These are phyloP conservation scores for pig (Sus scrofa) DNA, from an alignment of 2,113 vertebrate genomes.

Conservation along the genomic window DNA sequence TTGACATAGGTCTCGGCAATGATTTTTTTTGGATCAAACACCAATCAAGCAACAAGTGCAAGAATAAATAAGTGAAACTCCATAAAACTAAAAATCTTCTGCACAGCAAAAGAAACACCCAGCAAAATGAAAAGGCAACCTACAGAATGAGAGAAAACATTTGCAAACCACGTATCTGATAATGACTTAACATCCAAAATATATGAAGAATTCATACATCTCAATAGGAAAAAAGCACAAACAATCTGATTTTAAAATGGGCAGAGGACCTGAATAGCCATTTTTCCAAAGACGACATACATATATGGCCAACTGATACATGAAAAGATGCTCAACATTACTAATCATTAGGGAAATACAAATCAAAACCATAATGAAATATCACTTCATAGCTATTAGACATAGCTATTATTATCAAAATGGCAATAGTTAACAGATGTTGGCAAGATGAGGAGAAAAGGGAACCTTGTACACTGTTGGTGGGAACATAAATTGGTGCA, in stretches of 20 bases:
- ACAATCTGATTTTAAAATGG: neutral
- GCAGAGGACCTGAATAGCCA: neutral
- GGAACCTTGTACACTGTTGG: neutral
- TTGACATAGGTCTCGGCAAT: neutral
- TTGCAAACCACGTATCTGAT: neutral
- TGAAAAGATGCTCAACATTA: neutral
- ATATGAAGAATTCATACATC: neutral
- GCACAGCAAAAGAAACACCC: neutral
- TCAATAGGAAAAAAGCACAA: neutral
- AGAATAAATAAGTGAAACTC: slow-evolving; percentile 8
- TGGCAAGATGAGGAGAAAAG: neutral
- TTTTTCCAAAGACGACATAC: neutral
- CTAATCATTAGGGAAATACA: neutral
- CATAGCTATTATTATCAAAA: slow-evolving; percentile 2
- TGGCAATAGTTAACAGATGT: neutral
- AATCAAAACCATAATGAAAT: neutral
- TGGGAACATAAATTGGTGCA: neutral
- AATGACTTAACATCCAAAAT: slow-evolving; percentile 2
- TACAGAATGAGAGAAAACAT: neutral
- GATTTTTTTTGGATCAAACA: neutral
- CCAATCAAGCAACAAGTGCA: neutral
- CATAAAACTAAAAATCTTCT: neutral
- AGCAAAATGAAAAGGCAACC: neutral
- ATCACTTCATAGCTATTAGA: neutral
- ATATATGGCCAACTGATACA: neutral